Conservation (phyloP, 2,113 vertebrate genomes). For the Peromyscus polionotus region DNA sequence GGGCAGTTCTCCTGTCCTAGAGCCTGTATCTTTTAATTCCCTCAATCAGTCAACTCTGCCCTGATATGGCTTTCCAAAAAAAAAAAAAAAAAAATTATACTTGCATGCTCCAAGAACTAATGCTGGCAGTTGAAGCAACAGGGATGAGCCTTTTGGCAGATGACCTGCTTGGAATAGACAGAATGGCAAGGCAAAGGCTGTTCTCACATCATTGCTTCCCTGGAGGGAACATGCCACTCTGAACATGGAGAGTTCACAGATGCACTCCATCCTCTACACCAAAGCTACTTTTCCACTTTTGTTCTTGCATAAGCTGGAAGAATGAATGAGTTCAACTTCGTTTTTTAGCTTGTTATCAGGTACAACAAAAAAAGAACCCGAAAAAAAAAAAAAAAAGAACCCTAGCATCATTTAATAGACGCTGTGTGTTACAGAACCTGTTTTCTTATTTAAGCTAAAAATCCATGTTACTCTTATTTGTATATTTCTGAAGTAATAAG, state of each 20-base stretch:
- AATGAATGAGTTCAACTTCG: not conserved
- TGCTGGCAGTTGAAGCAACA: constrained; percentile 5
- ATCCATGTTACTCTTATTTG: not conserved
- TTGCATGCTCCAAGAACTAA: not conserved
- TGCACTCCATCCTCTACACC: not conserved
- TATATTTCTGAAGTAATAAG: not conserved
- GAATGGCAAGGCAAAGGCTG: constrained; percentile 2
- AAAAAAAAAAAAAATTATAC: constrained; percentile 55
- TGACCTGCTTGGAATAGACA: not conserved
- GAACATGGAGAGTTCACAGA: not conserved
- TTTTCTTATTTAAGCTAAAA: constrained; percentile 4
- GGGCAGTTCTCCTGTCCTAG: constrained; percentile 2
- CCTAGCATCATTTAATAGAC: not conserved
- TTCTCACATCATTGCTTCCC: not conserved
- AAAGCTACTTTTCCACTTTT: not conserved
- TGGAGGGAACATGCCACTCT: not conserved
- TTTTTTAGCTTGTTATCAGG: not conserved
- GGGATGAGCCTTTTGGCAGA: constrained; percentile 48
- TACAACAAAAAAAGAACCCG: not conserved
- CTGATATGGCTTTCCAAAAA: not conserved
- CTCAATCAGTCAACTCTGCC: constrained; percentile 55
- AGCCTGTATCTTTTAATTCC: constrained; percentile 59
- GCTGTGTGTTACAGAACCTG: not conserved
- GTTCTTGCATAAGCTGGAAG: not conserved
- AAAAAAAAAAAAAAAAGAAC: not conserved